phyloP scores from a whole-genome alignment of 1,140 invertebrate genomes.

The Rhagoletis zephyria region DNA sequence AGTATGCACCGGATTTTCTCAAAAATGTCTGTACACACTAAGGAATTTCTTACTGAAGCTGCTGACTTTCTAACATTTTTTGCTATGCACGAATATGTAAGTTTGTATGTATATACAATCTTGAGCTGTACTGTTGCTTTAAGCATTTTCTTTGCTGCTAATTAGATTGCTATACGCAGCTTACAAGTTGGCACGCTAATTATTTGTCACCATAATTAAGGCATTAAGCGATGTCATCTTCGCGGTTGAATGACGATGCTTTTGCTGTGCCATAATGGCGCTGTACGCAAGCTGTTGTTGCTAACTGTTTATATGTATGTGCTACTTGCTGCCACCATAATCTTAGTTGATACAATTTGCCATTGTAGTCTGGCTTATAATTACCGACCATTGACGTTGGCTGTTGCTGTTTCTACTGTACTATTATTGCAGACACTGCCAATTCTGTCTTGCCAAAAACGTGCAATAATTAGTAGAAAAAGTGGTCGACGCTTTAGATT shows the following conservation, averaged over 20 bases:
- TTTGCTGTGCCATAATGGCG: background rate
- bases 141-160: background rate
- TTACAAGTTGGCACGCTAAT: slow-evolving; percentile 35
- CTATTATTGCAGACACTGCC: background rate
- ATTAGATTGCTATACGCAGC: slow-evolving; percentile 13
- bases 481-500: too few species aligned
- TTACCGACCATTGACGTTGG: slow-evolving; percentile 31
- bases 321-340: background rate
- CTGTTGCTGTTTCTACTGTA: background rate
- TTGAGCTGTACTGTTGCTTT: background rate
- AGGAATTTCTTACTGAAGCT: background rate
- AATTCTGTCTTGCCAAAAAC: too few species aligned
- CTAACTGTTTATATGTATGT: background rate
- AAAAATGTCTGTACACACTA: too few species aligned
- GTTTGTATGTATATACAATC: background rate
- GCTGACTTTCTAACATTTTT: background rate
- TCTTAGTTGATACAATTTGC: background rate
- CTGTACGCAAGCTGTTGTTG: background rate
- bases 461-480: too few species aligned
- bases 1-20: too few species aligned
- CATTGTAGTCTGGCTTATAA: slow-evolving; percentile 10
- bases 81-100: too few species aligned
- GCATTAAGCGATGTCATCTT: slow-evolving; percentile 23
- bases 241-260: slow-evolving; percentile 1
- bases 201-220: slow-evolving; percentile 46